These are phyloP conservation scores for Trisateles emortualis DNA, from an alignment of 2,888 invertebrate species.

Conservation along the genomic window DNA sequence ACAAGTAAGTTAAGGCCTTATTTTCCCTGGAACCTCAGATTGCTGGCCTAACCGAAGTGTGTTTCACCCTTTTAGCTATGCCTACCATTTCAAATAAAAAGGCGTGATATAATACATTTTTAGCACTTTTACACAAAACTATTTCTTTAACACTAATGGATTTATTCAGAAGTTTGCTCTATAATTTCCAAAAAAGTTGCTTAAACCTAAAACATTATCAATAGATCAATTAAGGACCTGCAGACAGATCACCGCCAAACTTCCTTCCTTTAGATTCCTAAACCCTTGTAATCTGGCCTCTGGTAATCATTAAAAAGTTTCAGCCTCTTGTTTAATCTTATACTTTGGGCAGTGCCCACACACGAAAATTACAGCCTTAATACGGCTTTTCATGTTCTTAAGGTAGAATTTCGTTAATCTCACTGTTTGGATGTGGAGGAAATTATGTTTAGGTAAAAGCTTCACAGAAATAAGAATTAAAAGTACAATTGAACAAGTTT, in stretches of 20 bases:
- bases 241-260: conserved; percentile 33
- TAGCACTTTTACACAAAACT: too few species aligned
- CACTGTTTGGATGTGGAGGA: background rate
- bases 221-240: conserved; percentile 46
- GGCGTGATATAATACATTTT: too few species aligned
- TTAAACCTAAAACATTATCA: conserved; percentile 39
- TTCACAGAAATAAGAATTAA: background rate
- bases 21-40: too few species aligned
- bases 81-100: too few species aligned
- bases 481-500: background rate
- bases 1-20: too few species aligned
- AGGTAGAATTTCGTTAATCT: conserved; percentile 5
- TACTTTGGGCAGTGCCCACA: conserved; percentile 8
- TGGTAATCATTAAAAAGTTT: conserved; percentile 44
- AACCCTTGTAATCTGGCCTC: conserved; percentile 38
- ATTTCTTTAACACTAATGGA: too few species aligned
- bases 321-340: conserved; percentile 21
- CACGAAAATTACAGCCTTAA: background rate
- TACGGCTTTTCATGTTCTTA: background rate
- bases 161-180: too few species aligned
- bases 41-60: too few species aligned
- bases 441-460: conserved; percentile 1
- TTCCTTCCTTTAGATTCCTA: conserved; percentile 20
- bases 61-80: too few species aligned
- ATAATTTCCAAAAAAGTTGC: conserved; percentile 20